Base-by-base conservation (phyloP, 2,888 invertebrate species). In the Polydrusus pterygomalis region DNA sequence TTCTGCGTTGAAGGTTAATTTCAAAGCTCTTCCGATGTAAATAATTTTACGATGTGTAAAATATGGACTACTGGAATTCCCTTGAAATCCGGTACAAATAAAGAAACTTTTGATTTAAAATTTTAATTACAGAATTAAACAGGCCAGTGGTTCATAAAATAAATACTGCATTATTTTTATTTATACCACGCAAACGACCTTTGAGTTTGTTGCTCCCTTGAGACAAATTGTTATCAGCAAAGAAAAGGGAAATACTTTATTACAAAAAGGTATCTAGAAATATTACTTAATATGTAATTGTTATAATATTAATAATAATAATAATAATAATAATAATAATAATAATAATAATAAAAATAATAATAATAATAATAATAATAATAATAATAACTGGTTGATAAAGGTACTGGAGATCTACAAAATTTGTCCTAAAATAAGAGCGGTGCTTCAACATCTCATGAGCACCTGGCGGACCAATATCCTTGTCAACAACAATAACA, bases 91-190 rank as follows among this genome's bases (percentile, higher is more conserved):
- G 17, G 11, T 60, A 60, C 38, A 62, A 20, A 45, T 30, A 64
- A 64, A 64, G 25, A 15, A 45, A 49, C 30, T 45, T 47, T 17
- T 20, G 43, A 64, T 47, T 49, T 47, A 64, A n/a, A 62, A 64
- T 63, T 63, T 45, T 43, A 43, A 63, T 40, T 45, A 18, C 40
- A 63, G 38, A 40, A 45, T 63, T 15, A 45, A 64, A 25, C 34
- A 20, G 15, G 30, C 38, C 8, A 45, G 3, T 15, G 34, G 64
- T 49, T 47, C n/a, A 18, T 64, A 64, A 64, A 47, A 47, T 45
- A 38, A 38, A 60, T 58, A 34, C 34, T 2, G 17, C 0, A 38
- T 7, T 25, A 54, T 25, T 25, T 54, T 54, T 25, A 30, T 54
- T 54, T 25, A 30, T 45, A 62, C 2, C 5, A 60, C 6, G n/a